Percentiles rank a stretch among this genome's conserved stretches.
Evolutionary conservation across 2,113 vertebrate genomes (phyloP).

Genomic region (Pomatostomus ruficeps): DNA sequence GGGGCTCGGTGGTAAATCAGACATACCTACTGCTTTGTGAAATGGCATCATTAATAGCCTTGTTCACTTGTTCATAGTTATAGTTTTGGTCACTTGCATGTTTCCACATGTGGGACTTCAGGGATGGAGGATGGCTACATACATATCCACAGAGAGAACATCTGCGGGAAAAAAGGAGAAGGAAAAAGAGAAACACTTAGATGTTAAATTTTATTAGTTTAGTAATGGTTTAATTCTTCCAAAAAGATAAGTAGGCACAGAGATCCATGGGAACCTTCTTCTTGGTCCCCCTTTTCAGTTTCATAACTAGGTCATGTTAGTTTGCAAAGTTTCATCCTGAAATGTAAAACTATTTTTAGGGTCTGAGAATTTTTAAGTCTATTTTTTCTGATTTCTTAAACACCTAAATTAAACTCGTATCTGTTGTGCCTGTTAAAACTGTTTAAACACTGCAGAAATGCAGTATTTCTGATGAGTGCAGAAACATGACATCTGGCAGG

Average conservation of each 20-base stretch:
- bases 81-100: conserved; percentile 98
- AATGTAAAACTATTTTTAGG: neutral
- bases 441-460: neutral
- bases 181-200: neutral
- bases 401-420: neutral
- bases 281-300: neutral
- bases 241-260: neutral
- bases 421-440: neutral
- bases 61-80: conserved; percentile 98
- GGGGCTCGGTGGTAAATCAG: neutral
- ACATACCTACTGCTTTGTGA: conserved; percentile 89
- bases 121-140: conserved; percentile 94
- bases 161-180: conserved; percentile 58
- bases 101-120: conserved; percentile 99
- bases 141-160: conserved; percentile 97
- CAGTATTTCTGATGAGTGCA: neutral
- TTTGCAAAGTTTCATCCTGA: neutral
- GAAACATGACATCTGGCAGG: neutral
- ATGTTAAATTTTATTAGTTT: neutral
- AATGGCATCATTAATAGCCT: conserved; percentile 96
- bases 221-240: neutral
- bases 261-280: neutral
- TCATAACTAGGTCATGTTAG: neutral
- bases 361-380: neutral
- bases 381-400: neutral